phyloP scores from a whole-genome alignment of 2,113 vertebrate species.

The Hypocryptadius cinnamomeus region DNA sequence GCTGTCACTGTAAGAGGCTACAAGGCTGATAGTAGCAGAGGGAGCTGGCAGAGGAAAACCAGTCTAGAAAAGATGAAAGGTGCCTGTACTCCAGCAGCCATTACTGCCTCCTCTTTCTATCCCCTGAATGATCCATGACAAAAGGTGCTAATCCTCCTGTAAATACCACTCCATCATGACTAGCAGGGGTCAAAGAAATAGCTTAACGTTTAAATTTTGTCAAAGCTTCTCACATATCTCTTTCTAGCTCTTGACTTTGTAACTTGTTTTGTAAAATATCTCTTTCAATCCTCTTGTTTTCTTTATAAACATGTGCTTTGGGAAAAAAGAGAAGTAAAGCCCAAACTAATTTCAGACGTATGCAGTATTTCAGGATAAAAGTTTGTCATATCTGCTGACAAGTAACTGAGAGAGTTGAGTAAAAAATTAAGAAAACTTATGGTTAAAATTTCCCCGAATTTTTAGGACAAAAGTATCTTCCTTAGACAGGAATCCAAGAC shows the following conservation, averaged over 20 bases:
- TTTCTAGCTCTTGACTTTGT: background rate
- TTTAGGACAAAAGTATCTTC: background rate
- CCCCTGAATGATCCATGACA: background rate
- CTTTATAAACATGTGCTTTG: background rate
- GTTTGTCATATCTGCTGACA: background rate
- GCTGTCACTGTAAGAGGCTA: background rate
- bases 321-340: background rate
- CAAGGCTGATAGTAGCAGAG: background rate
- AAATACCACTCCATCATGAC: constrained; percentile 6
- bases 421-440: background rate
- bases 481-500: background rate
- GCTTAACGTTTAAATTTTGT: background rate
- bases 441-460: background rate
- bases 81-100: background rate
- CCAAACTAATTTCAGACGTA: background rate
- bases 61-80: constrained; percentile 18
- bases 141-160: constrained; percentile 25
- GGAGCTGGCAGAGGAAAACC: background rate
- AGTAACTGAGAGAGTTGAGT: background rate
- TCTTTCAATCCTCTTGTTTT: background rate
- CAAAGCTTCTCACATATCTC: background rate
- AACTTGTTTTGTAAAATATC: background rate
- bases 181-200: constrained; percentile 17
- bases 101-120: background rate
- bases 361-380: background rate